A percentile compares a stretch with the other conserved stretches of the same genome.
phyloP scores from a whole-genome alignment of 92 coral and sea anemone species.

The Palythoa grandis region DNA sequence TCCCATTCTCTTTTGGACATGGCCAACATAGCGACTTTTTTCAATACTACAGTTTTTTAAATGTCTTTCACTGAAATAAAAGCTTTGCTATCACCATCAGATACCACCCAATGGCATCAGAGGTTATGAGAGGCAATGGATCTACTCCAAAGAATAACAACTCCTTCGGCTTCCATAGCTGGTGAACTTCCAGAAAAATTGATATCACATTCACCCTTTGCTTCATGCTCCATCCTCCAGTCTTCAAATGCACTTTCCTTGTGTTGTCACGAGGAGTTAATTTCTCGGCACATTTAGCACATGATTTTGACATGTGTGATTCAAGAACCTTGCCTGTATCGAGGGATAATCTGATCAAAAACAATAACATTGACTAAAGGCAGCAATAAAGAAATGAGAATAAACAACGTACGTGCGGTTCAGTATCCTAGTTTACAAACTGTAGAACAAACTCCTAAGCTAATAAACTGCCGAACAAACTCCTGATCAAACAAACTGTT shows the following conservation, averaged over 20 bases:
- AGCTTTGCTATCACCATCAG: constrained; percentile 70
- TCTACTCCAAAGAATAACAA: constrained; percentile 61
- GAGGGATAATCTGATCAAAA: no score
- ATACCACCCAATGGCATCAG: constrained; percentile 60
- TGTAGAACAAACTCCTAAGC: no score
- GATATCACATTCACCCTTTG: neutral
- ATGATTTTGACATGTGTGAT: no score
- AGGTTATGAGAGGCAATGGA: constrained; percentile 61
- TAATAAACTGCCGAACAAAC: no score
- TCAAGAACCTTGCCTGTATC: no score
- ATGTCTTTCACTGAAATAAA: constrained; percentile 50
- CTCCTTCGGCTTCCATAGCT: constrained; percentile 70
- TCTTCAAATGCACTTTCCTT: neutral
- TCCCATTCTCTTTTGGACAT: constrained; percentile 65
- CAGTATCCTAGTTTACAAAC: no score
- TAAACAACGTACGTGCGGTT: no score
- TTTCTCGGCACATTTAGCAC: no score
- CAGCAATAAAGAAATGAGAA: no score
- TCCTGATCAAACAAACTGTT: no score
- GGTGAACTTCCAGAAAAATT: constrained; percentile 58
- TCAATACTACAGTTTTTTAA: constrained; percentile 55
- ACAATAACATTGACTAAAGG: no score
- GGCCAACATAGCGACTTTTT: constrained; percentile 66
- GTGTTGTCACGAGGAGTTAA: no score
- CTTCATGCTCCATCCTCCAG: neutral